Base-by-base conservation (phyloP, 1,140 invertebrate species). In the Drosophila littoralis region DNA sequence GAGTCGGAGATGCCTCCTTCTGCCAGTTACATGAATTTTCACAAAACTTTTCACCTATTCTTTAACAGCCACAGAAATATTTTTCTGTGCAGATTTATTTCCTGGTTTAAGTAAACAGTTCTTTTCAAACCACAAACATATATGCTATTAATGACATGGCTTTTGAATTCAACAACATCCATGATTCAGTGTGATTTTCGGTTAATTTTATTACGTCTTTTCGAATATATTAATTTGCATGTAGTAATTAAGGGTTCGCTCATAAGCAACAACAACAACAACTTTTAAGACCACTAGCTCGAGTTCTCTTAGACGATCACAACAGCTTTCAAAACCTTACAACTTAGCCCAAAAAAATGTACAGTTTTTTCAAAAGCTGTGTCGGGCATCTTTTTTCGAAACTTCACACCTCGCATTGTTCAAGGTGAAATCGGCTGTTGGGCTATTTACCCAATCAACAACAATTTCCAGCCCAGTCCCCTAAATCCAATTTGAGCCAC, bases 381-480 rank as follows among this genome's bases (percentile, higher is more conserved):
- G 8, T 15, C 48, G 38, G 13, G 38, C 54, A 68, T 71, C 22
- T 45, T 17, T 40, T 36, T 45, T 32, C 28, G 46, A 8, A 10
- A 51, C 12, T 52, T 57, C 58, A 8, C 46, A 67, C 71, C 63
- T 64, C 28, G 12, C 50, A 67, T 61, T 61, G 35, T 54, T 65
- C 65, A 81, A 75, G 74, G 81, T 70, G 73, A 84, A 74, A 57
- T 85, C 63, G 9, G 2, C 9, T 8, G 48, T 12, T 38, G 17
- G 73, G 69, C 74, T 60, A 81, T 71, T 81, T 81, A 46, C 77
- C 74, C 66, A 81, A 54, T 40, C n/a, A n/a, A 40, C 55, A 59
- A 46, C 15, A 33, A 9, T 38, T 51, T 59, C 7, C 52, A 12
- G 36, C 15, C 40, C 35, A 32, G 7, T 32, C 32, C 71, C 73